These are phyloP conservation scores for Chloromyia formosa DNA, from an alignment of 2,888 invertebrate species.

Conservation along the genomic window DNA sequence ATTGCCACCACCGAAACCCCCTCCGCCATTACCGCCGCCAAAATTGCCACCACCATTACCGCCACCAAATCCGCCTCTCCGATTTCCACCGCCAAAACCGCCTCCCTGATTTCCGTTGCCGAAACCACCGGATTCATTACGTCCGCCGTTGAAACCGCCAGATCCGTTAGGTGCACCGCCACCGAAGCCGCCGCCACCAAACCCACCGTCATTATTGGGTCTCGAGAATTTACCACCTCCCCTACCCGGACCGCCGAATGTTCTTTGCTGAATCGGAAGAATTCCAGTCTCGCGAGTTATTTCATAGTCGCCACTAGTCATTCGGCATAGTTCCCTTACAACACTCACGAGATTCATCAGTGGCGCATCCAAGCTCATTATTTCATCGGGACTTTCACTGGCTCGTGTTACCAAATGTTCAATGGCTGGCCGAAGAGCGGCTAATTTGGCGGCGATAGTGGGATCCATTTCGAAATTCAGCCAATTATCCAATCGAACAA, in stretches of 20 bases:
- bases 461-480: slow-evolving; percentile 88
- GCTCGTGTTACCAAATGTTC: slow-evolving; percentile 85
- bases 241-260: slow-evolving; percentile 53
- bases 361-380: slow-evolving; percentile 66
- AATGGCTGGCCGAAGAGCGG: slow-evolving; percentile 87
- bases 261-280: slow-evolving; percentile 57
- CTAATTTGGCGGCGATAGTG: slow-evolving; percentile 79
- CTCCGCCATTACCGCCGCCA: slow-evolving; percentile 46
- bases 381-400: slow-evolving; percentile 80
- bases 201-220: slow-evolving; percentile 51
- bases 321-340: slow-evolving; percentile 77
- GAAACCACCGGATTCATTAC: slow-evolving; percentile 49
- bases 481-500: slow-evolving; percentile 90
- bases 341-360: slow-evolving; percentile 70
- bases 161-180: slow-evolving; percentile 52
- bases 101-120: slow-evolving; percentile 47
- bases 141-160: slow-evolving; percentile 48
- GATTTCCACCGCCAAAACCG: slow-evolving; percentile 34
- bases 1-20: slow-evolving; percentile 36
- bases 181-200: slow-evolving; percentile 52
- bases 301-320: slow-evolving; percentile 79
- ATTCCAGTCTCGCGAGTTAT: slow-evolving; percentile 68
- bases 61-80: slow-evolving; percentile 32
- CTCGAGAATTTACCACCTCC: slow-evolving; percentile 52
- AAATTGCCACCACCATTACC: slow-evolving; percentile 50